These are phyloP conservation scores for Myotis brandtii DNA, from an alignment of 2,113 vertebrate genomes.

Conservation along the genomic window DNA sequence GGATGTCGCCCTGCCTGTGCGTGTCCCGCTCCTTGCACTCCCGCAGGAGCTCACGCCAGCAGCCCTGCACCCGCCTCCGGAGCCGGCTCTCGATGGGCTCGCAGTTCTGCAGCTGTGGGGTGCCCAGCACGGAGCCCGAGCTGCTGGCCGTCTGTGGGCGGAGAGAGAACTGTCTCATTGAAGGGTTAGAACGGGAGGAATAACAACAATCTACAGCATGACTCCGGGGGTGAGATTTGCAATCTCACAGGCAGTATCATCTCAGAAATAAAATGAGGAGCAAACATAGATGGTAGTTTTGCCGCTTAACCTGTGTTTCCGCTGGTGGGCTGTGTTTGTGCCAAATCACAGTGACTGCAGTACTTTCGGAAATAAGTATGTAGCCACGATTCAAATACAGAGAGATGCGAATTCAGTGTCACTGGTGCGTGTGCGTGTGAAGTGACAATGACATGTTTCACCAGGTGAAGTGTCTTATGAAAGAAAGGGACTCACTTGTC, in stretches of 20 bases:
- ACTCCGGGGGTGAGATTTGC: accelerated
- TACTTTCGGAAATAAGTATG: background rate
- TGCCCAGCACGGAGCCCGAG: accelerated
- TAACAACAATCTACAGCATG: accelerated
- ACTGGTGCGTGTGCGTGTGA: background rate
- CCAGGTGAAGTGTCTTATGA: background rate
- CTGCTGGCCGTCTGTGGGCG: background rate
- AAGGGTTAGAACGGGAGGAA: accelerated
- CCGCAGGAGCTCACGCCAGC: constrained; percentile 86
- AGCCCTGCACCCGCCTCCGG: constrained; percentile 76
- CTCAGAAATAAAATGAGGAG: background rate
- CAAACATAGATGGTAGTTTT: accelerated
- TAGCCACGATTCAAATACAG: background rate
- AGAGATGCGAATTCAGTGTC: background rate
- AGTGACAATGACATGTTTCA: background rate
- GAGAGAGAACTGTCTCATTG: accelerated
- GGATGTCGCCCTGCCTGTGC: constrained; percentile 80
- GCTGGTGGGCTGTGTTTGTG: accelerated
- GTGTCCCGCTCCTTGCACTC: constrained; percentile 83
- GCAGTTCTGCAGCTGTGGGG: constrained; percentile 69
- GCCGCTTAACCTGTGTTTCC: accelerated
- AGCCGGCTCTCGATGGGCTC: constrained; percentile 83
- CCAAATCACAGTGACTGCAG: accelerated
- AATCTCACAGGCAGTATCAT: accelerated
- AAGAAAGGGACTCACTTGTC: background rate